Conservation (phyloP, 2,113 vertebrate species). For the Hyaena hyaena region DNA sequence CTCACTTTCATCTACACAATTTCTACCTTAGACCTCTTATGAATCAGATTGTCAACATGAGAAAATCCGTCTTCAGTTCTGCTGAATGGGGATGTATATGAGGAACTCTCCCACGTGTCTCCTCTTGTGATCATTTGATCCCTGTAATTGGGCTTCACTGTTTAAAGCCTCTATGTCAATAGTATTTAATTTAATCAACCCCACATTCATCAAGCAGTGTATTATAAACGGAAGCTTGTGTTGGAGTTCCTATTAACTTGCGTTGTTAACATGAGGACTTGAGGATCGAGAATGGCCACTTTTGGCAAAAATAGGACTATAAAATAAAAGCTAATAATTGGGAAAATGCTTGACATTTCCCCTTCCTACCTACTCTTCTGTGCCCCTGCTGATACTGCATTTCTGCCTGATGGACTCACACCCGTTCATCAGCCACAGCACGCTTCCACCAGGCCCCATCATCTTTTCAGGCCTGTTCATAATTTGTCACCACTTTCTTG, state of each 20-base stretch:
- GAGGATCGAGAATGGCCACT: background rate
- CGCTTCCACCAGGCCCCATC: background rate
- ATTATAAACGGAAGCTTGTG: background rate
- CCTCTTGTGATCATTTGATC: background rate
- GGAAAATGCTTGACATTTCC: background rate
- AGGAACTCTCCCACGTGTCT: background rate
- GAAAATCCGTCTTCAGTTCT: background rate
- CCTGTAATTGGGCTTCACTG: background rate
- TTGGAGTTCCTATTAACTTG: background rate
- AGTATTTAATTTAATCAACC: background rate
- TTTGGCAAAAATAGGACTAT: background rate
- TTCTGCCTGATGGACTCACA: background rate
- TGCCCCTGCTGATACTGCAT: background rate
- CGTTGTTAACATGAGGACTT: background rate
- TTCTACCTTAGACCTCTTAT: background rate
- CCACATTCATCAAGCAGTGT: background rate
- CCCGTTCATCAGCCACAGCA: background rate
- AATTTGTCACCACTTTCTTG: slow-evolving; percentile 6
- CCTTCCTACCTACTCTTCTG: background rate
- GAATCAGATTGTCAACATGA: background rate
- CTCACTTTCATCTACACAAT: background rate
- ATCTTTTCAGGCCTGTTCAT: background rate
- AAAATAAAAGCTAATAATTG: background rate
- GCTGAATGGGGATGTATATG: background rate
- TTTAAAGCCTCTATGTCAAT: background rate